These are phyloP conservation scores for Chesias legatella DNA, from an alignment of 2,888 invertebrate species.

Conservation along the genomic window DNA sequence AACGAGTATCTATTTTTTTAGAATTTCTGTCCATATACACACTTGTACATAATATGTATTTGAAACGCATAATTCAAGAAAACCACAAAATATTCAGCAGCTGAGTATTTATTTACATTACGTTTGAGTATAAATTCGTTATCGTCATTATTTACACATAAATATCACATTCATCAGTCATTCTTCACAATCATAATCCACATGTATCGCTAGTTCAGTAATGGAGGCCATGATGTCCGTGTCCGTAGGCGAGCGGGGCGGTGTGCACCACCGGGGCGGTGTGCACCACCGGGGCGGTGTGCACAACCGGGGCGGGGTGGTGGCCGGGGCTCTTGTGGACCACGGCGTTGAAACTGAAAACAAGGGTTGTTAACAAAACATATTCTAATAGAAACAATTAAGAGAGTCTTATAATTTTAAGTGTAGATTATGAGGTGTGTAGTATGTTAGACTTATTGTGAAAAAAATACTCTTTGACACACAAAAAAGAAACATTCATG, in stretches of 20 bases:
- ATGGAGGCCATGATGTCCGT: constrained; percentile 69
- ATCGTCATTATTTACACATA: constrained; percentile 72
- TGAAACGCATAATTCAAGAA: constrained; percentile 27
- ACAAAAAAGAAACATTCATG: no score
- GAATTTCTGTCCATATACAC: no score
- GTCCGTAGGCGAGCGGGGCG: constrained; percentile 52
- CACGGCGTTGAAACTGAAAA: constrained; percentile 76
- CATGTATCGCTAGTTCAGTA: constrained; percentile 55
- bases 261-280: constrained; percentile 54
- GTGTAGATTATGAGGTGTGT: no score
- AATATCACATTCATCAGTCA: constrained; percentile 78
- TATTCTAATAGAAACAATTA: no score
- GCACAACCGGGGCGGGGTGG: constrained; percentile 69
- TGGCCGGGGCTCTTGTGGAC: constrained; percentile 75
- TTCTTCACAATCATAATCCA: constrained; percentile 57
- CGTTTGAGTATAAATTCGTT: constrained; percentile 58
- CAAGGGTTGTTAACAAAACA: neutral
- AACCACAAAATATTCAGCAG: constrained; percentile 55
- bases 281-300: constrained; percentile 51
- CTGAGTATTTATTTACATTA: constrained; percentile 71
- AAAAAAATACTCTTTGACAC: no score
- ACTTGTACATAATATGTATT: no score
- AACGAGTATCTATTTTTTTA: no score
- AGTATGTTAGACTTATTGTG: no score
- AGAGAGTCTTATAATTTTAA: no score